Evolutionary conservation across 2,888 invertebrate species (phyloP).

Genomic region (Sipunculus nudus): DNA sequence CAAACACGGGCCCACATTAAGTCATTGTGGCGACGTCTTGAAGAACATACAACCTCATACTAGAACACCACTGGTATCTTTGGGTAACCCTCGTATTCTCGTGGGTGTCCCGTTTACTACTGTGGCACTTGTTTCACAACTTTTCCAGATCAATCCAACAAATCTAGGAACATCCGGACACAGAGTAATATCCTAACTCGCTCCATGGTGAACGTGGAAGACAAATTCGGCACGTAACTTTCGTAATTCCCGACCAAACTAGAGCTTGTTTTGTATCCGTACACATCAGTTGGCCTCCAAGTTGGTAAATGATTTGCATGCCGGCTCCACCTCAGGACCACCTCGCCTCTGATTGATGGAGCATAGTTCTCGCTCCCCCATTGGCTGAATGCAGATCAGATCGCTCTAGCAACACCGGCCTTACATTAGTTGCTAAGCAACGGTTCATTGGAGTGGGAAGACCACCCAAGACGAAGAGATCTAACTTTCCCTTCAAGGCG

Average conservation of each 20-base stretch:
- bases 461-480: slow-evolving; percentile 61
- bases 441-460: slow-evolving; percentile 62
- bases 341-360: slow-evolving; percentile 14
- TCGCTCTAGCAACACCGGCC: slow-evolving; percentile 47
- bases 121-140: not conserved
- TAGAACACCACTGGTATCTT: not conserved
- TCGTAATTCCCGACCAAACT: no score
- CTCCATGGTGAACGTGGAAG: no score
- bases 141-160: not conserved
- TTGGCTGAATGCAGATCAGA: slow-evolving; percentile 52
- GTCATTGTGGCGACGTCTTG: not conserved
- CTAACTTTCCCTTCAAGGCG: no score
- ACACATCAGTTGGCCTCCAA: no score
- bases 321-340: slow-evolving; percentile 7
- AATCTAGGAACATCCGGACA: no score
- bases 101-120: not conserved
- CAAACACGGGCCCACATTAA: not conserved
- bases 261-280: no score
- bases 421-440: slow-evolving; percentile 65
- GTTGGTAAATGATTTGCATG: slow-evolving; percentile 19
- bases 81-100: not conserved
- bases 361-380: slow-evolving; percentile 40
- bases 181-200: no score
- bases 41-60: not conserved
- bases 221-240: no score